Evolutionary conservation across 1,140 invertebrate species (phyloP).

Genomic region (Oscheius sp.): DNA sequence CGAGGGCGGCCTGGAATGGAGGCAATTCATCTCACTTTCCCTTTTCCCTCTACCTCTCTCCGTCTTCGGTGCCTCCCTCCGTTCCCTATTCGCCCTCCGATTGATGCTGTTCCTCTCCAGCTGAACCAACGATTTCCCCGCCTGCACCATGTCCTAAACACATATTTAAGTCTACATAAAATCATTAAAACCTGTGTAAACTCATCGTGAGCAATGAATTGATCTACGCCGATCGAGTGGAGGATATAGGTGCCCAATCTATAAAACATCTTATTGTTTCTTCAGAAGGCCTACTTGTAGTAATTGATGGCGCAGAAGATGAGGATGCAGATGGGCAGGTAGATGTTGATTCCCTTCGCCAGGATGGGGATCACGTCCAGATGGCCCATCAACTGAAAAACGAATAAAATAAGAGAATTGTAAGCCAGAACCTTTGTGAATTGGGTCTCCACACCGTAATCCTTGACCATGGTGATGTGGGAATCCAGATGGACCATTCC

Average conservation of each 20-base stretch:
- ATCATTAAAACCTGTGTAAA: conserved; percentile 55
- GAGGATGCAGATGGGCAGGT: conserved; percentile 94
- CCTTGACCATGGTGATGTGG: conserved; percentile 79
- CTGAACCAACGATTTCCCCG: conserved; percentile 31
- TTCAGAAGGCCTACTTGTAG: conserved; percentile 65
- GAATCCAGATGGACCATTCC: conserved; percentile 97
- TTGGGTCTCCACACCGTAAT: conserved; percentile 57
- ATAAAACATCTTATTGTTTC: conserved; percentile 11
- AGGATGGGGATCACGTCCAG: conserved; percentile 97
- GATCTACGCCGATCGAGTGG: conserved; percentile 56
- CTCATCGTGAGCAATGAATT: conserved; percentile 59
- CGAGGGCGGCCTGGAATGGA: no score
- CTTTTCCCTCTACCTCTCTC: not conserved
- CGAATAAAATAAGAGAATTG: not conserved
- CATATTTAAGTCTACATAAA: not conserved
- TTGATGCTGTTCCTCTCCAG: conserved; percentile 32
- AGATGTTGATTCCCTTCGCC: conserved; percentile 96
- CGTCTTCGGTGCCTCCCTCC: conserved; percentile 2
- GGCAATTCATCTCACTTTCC: no score
- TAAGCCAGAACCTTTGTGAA: conserved; percentile 51
- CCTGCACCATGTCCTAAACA: not conserved
- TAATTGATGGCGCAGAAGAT: conserved; percentile 89
- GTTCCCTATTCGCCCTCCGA: not conserved
- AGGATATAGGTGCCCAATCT: conserved; percentile 54
- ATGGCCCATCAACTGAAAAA: conserved; percentile 95